Percentiles rank a stretch among this genome's conserved stretches.
Evolutionary conservation across 1,140 invertebrate species (phyloP).

Genomic region (Ditylenchus dipsaci): DNA sequence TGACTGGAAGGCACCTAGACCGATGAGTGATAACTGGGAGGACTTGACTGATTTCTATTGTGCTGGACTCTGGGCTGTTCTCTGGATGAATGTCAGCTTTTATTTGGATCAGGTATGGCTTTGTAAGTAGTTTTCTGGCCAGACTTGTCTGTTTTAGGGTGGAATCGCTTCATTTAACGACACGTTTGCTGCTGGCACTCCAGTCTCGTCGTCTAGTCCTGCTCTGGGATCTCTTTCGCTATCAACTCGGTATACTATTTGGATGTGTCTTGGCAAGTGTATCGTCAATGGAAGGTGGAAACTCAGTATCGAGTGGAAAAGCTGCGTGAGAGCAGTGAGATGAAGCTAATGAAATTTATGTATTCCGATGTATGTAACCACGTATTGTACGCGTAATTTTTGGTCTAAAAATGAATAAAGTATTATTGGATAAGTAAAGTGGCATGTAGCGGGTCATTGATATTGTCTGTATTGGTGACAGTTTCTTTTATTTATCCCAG

Average conservation of each 20-base stretch:
- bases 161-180: background rate
- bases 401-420: too few relatives aligned
- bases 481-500: too few relatives aligned
- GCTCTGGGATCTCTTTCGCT: slow-evolving; percentile 1
- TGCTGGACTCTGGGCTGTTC: background rate
- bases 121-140: background rate
- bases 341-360: too few relatives aligned
- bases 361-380: too few relatives aligned
- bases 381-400: too few relatives aligned
- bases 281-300: background rate
- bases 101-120: background rate
- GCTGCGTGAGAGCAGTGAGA: too few relatives aligned
- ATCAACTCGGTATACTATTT: background rate
- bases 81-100: background rate
- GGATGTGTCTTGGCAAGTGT: background rate
- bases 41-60: background rate
- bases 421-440: too few relatives aligned
- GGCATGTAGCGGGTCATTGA: too few relatives aligned
- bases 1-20: background rate
- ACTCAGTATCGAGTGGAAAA: background rate
- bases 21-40: background rate
- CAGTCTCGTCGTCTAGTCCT: background rate
- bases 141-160: background rate
- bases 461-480: too few relatives aligned
- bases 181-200: background rate